Percentiles rank a stretch among this genome's conserved stretches.
Evolutionary conservation across 1,140 invertebrate species (phyloP).

Genomic region (Plutomurus gul): DNA sequence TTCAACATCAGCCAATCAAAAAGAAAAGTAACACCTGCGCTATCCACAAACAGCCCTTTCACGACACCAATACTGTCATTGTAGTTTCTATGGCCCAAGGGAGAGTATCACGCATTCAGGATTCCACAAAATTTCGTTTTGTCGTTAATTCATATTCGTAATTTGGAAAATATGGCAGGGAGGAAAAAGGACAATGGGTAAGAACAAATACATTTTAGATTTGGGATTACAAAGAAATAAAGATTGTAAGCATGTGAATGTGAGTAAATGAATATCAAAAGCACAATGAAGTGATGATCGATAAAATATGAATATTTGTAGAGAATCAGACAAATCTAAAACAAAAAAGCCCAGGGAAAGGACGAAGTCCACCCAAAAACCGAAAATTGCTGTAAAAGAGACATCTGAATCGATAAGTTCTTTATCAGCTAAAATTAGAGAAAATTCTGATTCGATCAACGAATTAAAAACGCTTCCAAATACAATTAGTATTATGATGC

Average conservation of each 20-base stretch:
- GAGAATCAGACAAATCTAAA: neutral
- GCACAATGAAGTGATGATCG: too few species aligned
- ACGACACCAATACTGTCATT: too few species aligned
- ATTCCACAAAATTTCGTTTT: neutral
- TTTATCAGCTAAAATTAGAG: neutral
- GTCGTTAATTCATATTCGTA: neutral
- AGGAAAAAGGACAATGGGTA: neutral
- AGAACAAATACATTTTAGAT: neutral
- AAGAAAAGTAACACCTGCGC: too few species aligned
- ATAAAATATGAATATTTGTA: neutral
- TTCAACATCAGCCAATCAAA: too few species aligned
- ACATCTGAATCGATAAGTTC: neutral
- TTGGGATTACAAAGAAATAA: neutral
- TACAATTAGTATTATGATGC: neutral
- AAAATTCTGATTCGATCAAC: neutral
- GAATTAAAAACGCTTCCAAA: neutral
- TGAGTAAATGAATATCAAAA: too few species aligned
- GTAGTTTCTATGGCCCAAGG: neutral
- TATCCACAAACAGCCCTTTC: too few species aligned
- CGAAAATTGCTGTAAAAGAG: neutral
- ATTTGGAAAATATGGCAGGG: neutral
- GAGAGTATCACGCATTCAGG: neutral
- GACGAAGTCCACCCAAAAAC: neutral
- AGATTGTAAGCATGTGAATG: neutral
- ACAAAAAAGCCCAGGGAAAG: neutral